Base-by-base conservation (phyloP, 2,113 vertebrate genomes). In the Theristicus caerulescens region DNA sequence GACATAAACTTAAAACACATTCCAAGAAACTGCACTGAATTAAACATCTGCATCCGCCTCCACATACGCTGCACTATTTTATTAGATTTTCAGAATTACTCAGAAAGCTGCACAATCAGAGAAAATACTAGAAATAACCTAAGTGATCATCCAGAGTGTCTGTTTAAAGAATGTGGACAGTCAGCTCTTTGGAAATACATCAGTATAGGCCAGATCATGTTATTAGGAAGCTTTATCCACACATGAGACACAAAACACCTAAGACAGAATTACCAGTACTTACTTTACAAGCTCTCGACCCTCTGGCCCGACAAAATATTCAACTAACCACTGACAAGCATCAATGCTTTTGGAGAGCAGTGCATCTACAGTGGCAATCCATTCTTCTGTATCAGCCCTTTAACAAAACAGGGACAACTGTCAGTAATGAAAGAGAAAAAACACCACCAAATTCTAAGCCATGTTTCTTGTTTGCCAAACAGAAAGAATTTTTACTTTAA, bases 341-440 rank as follows among this genome's bases (percentile, higher is more conserved):
- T 99, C 99, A 59, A 98, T 98, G 97, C 99, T 99, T 98, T 99
- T 99, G 49, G 99, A 98, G 72, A 99, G 98, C 97, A 99, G 93
- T 29, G 99, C 99, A 97, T 99, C 99, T 80, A 99, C 99, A 26
- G 99, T 99, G 34, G 99, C 98, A 96, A 99, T 99, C 99, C 99
- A 99, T 92, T 99, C 99, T 97, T 99, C 99, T 74, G 99, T 99
- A 96, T 99, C 99, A 96, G 98, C 98, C 98, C 99, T 99, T 95
- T 67, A 88, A 96, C 40, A 93, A 79, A 91, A 88, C 34, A 95
- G 47, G 61, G 55, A 84, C 14, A 94, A 55, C 3, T 12, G 13
- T 97, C 29, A 95, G 81, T 15, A 70, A 66, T 3, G 69, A 7
- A 40, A 62, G 15, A 74, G 46, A 20, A 58, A 29, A 49, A 42